Evolutionary conservation across 2,888 invertebrate species (phyloP), one percentile per base, ranked within the genome.

Genomic region (Gandaritis pyraliata): DNA sequence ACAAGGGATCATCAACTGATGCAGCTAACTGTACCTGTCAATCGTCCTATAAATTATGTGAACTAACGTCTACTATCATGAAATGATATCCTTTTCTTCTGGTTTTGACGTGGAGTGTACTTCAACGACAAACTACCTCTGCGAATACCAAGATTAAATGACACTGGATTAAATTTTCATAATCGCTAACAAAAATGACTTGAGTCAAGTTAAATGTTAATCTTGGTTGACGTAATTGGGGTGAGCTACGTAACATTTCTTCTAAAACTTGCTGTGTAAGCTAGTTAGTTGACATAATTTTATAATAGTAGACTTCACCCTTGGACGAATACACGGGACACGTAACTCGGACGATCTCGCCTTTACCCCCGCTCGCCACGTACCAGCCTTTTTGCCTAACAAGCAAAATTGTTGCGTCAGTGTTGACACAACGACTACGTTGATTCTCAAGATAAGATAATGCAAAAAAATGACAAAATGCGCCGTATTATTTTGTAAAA

Each of bases 41-140:
- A 16, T 16, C 13, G 15, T 16, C 16, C 15, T 43, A 43, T 43
- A 43, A 43, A 43, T 16, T 15, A 8, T 43, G 16, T 43, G 43
- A 43, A 43, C 43, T 43, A 43, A 43, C 43, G 43, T 43, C 43
- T 43, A 38, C n/a, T 43, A 43, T 5, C 15, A 43, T 43, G 16
- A 43, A 43, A 43, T 43, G 11, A 43, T 43, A 43, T 46, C 45
- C 16, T 38, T 30, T 52, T 43, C 43, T 43, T 43, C 43, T 16
- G 43, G 16, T 43, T 43, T 10, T 43, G 43, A 11, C 43, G 43
- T 11, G 43, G 43, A 16, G 2, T 16, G 16, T 16, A 10, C 16
- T 43, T 16, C 43, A 43, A 13, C 43, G 15, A 43, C 8, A 10
- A n/a, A 43, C 43, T 3, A 16, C 43, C 16, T 38, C 11, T 8